A percentile compares a stretch with the other conserved stretches of the same genome.
These are phyloP conservation scores for Polypterus senegalus DNA, from an alignment of 2,113 vertebrate genomes.

Conservation along the genomic window DNA sequence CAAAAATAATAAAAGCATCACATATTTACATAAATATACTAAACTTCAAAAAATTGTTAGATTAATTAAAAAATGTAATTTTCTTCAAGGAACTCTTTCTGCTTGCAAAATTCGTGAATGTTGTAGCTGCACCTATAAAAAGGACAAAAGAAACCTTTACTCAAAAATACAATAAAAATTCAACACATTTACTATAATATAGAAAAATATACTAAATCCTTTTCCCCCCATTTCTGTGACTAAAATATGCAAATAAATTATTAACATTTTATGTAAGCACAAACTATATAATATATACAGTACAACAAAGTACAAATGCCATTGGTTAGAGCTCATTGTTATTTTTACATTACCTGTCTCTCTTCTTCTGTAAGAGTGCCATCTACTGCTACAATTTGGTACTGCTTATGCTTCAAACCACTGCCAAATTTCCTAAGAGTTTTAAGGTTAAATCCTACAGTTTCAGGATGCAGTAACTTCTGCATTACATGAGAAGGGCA, in stretches of 20 bases:
- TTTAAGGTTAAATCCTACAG: constrained; percentile 36
- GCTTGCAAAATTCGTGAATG: constrained; percentile 63
- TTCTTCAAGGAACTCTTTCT: constrained; percentile 72
- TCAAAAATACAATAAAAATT: too few relatives aligned
- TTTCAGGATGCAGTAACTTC: constrained; percentile 51
- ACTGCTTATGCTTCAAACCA: constrained; percentile 77
- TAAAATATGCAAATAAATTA: too few relatives aligned
- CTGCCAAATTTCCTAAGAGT: constrained; percentile 52
- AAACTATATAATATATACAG: too few relatives aligned
- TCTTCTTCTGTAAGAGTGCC: constrained; percentile 67
- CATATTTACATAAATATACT: neutral
- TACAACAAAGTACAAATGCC: too few relatives aligned
- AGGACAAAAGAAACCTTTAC: constrained; percentile 2
- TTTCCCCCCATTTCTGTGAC: too few relatives aligned
- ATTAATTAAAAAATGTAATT: neutral
- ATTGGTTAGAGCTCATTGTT: neutral
- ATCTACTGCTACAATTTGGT: constrained; percentile 72
- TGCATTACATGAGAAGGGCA: constrained; percentile 58
- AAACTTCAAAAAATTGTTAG: neutral
- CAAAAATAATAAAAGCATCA: neutral
- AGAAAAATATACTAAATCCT: too few relatives aligned
- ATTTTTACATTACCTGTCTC: constrained; percentile 55
- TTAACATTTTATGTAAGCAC: too few relatives aligned
- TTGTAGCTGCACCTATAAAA: constrained; percentile 50
- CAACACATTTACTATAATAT: too few relatives aligned